phyloP scores from a whole-genome alignment of 2,113 vertebrate genomes.

The Melanotaenia duboulayi region DNA sequence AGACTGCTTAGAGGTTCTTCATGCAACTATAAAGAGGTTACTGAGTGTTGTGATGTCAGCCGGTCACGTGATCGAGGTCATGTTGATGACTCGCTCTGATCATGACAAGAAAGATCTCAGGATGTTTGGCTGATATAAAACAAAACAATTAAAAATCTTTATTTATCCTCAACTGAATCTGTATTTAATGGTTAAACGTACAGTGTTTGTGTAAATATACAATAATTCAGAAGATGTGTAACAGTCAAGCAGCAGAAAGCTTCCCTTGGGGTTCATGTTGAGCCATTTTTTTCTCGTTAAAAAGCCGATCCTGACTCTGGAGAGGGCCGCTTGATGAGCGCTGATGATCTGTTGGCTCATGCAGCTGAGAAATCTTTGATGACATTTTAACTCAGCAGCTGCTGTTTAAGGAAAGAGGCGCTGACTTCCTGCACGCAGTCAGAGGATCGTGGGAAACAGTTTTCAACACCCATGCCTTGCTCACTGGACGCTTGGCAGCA shows the following conservation, averaged over 20 bases:
- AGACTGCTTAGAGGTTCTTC: too few relatives aligned
- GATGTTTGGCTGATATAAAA: not conserved
- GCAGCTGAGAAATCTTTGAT: slow-evolving; percentile 1
- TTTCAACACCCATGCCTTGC: not conserved
- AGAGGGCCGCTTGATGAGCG: not conserved
- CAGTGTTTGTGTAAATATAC: not conserved
- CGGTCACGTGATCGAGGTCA: not conserved
- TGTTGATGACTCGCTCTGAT: not conserved
- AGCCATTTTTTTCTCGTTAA: not conserved
- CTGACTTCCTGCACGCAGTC: slow-evolving; percentile 1
- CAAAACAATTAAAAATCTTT: too few relatives aligned
- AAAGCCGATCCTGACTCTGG: not conserved
- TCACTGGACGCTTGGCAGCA: slow-evolving; percentile 9
- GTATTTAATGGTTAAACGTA: not conserved
- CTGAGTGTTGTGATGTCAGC: not conserved
- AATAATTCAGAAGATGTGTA: not conserved
- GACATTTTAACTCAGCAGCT: slow-evolving; percentile 1
- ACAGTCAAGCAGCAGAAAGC: not conserved
- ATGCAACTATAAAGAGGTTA: not conserved
- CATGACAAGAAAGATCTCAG: not conserved
- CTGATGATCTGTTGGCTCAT: too few relatives aligned
- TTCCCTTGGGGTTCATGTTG: too few relatives aligned
- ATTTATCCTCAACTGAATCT: too few relatives aligned
- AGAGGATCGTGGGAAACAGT: not conserved
- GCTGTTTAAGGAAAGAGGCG: slow-evolving; percentile 18